Conservation (phyloP, 1,140 invertebrate genomes). For the Penaeus japonicus region DNA sequence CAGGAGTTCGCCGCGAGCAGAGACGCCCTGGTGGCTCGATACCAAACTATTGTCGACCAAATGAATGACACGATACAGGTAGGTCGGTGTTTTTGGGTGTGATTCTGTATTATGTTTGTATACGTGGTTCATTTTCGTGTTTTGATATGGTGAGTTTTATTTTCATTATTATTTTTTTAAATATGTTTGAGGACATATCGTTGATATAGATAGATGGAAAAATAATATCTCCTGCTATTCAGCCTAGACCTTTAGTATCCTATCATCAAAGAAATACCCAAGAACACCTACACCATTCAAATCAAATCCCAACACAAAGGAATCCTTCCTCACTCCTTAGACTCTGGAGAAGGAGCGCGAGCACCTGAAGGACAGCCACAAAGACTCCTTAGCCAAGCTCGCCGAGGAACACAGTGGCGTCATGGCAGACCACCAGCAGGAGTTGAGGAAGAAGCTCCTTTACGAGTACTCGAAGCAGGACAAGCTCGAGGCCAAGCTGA, state of each 20-base stretch:
- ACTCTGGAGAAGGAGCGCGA: slow-evolving; percentile 28
- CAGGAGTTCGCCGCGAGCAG: slow-evolving; percentile 42
- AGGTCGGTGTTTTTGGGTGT: background rate
- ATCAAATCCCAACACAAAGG: background rate
- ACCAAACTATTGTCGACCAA: slow-evolving; percentile 27
- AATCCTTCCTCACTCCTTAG: background rate
- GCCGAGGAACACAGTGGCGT: slow-evolving; percentile 24
- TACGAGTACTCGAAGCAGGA: slow-evolving; percentile 58
- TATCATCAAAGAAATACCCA: too few relatives aligned
- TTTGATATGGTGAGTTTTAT: too few relatives aligned
- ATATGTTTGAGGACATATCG: too few relatives aligned
- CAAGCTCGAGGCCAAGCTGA: slow-evolving; percentile 51
- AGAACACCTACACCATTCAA: too few relatives aligned
- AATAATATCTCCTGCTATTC: too few relatives aligned
- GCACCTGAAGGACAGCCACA: slow-evolving; percentile 22
- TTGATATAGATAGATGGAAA: too few relatives aligned
- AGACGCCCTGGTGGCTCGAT: slow-evolving; percentile 6
- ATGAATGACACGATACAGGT: slow-evolving; percentile 37
- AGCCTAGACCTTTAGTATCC: too few relatives aligned
- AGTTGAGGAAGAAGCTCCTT: slow-evolving; percentile 52
- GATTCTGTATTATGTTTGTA: too few relatives aligned
- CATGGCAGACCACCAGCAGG: slow-evolving; percentile 44
- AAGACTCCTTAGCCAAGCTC: background rate
- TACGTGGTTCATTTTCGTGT: too few relatives aligned
- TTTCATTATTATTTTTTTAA: too few relatives aligned